Evolutionary conservation across 1,140 invertebrate species (phyloP).

Genomic region (Microplitis mediator): DNA sequence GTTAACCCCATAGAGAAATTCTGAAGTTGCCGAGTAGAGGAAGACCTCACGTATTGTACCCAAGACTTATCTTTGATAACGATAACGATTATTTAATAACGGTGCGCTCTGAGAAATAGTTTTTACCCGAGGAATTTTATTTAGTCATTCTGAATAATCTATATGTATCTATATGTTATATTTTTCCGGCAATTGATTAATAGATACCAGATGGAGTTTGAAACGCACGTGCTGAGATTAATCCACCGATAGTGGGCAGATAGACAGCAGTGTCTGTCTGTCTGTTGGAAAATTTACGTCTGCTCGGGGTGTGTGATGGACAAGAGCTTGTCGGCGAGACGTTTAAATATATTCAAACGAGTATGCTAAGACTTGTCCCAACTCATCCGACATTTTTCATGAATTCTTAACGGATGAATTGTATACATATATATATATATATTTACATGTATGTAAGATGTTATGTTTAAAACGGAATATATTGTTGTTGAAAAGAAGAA

Average conservation of each 20-base stretch:
- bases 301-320: background rate
- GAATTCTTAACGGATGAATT: background rate
- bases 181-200: too few species aligned
- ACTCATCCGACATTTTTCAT: background rate
- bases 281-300: background rate
- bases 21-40: background rate
- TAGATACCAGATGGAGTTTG: too few species aligned
- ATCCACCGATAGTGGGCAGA: too few species aligned
- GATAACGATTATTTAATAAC: constrained; percentile 26
- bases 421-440: background rate
- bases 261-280: background rate
- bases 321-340: background rate
- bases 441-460: too few species aligned
- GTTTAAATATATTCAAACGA: constrained; percentile 3
- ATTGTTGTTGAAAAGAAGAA: too few species aligned
- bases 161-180: too few species aligned
- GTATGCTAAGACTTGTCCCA: background rate
- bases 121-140: background rate
- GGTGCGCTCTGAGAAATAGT: background rate
- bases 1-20: background rate
- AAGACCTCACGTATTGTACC: constrained; percentile 13
- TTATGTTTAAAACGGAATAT: too few species aligned
- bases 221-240: too few species aligned
- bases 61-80: constrained; percentile 14
- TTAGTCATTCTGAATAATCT: background rate